These are phyloP conservation scores for Elaphurus davidianus DNA, from an alignment of 2,113 vertebrate genomes.

Conservation along the genomic window DNA sequence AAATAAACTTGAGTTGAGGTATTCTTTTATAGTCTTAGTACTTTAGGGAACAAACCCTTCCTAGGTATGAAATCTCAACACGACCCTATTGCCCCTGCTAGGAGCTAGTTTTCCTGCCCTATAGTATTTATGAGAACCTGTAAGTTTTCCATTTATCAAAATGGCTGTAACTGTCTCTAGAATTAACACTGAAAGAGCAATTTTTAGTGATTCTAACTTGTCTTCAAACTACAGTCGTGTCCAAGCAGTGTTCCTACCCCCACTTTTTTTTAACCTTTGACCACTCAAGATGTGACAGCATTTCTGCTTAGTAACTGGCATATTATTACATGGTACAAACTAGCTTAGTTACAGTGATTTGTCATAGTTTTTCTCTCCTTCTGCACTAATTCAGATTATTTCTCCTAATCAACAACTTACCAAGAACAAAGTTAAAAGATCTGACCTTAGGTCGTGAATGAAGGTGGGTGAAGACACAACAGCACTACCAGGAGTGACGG, in stretches of 20 bases:
- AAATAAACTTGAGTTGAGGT: background rate
- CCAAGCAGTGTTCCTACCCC: background rate
- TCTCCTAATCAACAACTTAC: background rate
- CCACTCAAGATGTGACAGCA: background rate
- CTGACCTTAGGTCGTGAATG: background rate
- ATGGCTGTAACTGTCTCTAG: background rate
- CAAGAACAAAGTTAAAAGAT: background rate
- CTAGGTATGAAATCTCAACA: background rate
- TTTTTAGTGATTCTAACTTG: background rate
- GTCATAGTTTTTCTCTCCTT: background rate
- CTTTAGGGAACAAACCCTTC: background rate
- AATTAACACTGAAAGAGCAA: background rate
- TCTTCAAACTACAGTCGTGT: background rate
- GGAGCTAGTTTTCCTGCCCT: background rate
- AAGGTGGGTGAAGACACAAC: background rate
- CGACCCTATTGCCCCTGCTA: background rate
- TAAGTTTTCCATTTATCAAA: background rate
- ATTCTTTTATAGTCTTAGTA: background rate
- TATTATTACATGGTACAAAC: background rate
- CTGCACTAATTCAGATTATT: background rate
- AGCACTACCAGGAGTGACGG: background rate
- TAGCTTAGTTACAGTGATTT: background rate
- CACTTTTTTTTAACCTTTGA: background rate
- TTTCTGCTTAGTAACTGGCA: background rate
- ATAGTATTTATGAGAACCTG: background rate